phyloP scores from a whole-genome alignment of 2,888 invertebrate genomes.

The Noctua pronuba region DNA sequence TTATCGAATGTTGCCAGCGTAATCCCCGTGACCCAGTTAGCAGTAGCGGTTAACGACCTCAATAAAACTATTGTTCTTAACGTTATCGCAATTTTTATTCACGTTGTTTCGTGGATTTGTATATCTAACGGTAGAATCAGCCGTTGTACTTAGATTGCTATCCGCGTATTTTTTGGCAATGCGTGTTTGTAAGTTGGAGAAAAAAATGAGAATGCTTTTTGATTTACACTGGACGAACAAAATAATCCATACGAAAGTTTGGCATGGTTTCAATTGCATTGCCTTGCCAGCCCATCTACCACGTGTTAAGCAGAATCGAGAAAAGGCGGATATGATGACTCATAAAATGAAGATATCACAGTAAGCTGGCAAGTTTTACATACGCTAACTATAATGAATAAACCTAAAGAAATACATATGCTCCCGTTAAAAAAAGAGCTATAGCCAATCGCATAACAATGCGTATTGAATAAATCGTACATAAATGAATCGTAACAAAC shows the following conservation, averaged over 20 bases:
- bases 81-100: slow-evolving; percentile 30
- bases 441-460: neutral
- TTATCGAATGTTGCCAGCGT: slow-evolving; percentile 33
- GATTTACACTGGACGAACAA: neutral
- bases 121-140: slow-evolving; percentile 21
- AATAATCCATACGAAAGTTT: slow-evolving; percentile 8
- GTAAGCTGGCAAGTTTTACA: neutral
- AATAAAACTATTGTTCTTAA: slow-evolving; percentile 43
- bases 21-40: slow-evolving; percentile 51
- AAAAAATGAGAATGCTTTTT: slow-evolving; percentile 14
- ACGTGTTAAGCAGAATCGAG: neutral
- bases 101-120: neutral
- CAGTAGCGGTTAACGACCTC: slow-evolving; percentile 45
- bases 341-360: no score
- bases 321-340: neutral
- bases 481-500: neutral
- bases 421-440: neutral
- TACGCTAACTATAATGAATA: no score
- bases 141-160: slow-evolving; percentile 2
- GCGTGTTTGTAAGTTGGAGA: neutral
- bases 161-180: slow-evolving; percentile 7
- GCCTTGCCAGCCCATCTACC: neutral
- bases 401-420: no score
- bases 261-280: slow-evolving; percentile 7
- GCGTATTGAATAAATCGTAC: neutral